phyloP scores from a whole-genome alignment of 2,113 vertebrate species.

The Hyaena hyaena region DNA sequence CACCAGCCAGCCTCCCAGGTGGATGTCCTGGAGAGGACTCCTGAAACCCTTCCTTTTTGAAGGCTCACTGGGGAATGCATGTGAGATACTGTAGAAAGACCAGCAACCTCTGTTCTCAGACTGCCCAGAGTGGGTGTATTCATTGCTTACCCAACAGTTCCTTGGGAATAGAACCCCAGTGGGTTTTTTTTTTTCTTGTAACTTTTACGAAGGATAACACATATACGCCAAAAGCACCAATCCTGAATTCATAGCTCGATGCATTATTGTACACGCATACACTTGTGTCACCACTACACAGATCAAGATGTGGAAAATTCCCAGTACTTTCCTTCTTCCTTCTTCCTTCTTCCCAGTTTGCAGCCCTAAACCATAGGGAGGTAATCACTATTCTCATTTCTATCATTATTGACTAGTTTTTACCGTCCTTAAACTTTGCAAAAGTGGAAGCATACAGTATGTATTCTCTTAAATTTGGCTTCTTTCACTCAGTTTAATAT shows the following conservation, averaged over 20 bases:
- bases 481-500: not conserved
- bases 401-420: not conserved
- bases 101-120: not conserved
- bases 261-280: not conserved
- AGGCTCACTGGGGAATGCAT: not conserved
- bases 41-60: not conserved
- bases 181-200: not conserved
- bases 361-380: not conserved
- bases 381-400: not conserved
- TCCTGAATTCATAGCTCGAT: not conserved
- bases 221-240: not conserved
- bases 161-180: not conserved
- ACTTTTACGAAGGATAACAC: not conserved
- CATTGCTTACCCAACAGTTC: not conserved
- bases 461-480: not conserved
- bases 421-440: not conserved
- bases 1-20: not conserved
- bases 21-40: not conserved
- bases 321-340: not conserved
- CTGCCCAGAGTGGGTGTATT: not conserved
- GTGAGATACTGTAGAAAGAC: not conserved
- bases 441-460: not conserved
- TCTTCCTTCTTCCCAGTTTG: not conserved
- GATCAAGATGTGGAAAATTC: not conserved
- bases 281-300: not conserved